phyloP scores from a whole-genome alignment of 2,797 vertebrate genomes.

The Darevskia nairensis region DNA sequence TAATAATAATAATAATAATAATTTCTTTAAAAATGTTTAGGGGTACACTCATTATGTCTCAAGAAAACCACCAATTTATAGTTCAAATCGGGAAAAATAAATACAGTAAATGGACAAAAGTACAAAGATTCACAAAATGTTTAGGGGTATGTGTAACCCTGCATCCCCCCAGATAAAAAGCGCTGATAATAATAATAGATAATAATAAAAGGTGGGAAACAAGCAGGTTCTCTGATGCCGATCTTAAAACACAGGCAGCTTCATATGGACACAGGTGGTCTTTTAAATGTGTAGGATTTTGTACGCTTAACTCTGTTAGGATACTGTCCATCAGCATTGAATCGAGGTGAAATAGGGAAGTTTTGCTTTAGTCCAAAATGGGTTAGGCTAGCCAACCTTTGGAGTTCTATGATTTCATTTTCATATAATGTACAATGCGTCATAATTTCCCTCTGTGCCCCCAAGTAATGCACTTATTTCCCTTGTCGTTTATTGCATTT shows the following conservation, averaged over 20 bases:
- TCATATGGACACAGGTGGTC: not conserved
- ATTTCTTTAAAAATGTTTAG: no score
- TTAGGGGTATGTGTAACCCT: no score
- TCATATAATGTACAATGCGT: not conserved
- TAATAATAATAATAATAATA: no score
- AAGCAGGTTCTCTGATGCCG: no score
- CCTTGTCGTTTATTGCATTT: not conserved
- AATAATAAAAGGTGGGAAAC: no score
- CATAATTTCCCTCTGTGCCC: not conserved
- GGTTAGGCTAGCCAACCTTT: not conserved
- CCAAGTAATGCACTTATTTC: constrained; percentile 10
- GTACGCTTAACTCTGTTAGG: not conserved
- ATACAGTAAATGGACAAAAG: no score
- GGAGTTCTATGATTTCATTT: not conserved
- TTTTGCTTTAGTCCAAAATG: not conserved
- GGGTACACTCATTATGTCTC: no score
- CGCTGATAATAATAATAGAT: no score
- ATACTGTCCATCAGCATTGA: not conserved
- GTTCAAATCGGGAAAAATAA: no score
- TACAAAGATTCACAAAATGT: no score
- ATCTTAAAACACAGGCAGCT: not conserved
- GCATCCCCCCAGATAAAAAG: no score
- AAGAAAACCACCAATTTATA: no score
- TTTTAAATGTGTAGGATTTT: not conserved
- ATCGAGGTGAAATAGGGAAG: not conserved